Evolutionary conservation across 2,888 invertebrate genomes (phyloP), one percentile per base, ranked within the genome.

Genomic region (Fissipunctia ypsillon): DNA sequence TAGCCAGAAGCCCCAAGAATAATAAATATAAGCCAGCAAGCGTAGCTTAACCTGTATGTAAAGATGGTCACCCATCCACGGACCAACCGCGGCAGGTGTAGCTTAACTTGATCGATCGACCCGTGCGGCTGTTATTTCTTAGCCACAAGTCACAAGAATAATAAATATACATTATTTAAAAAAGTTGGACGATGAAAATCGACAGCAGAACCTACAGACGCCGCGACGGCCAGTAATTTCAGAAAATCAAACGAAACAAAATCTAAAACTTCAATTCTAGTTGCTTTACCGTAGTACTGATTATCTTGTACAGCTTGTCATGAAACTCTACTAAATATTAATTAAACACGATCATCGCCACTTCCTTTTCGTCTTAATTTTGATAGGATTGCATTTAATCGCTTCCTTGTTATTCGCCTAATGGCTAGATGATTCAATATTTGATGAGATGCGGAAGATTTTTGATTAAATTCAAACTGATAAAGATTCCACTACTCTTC

Each of bases 351-450:
- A 61, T 31, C 10, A 9, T 3, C 1, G 22, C 19, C 45, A 28
- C n/a, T 45, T 72, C 52, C 52, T n/a, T 10, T 60, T 61, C 45
- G 12, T 56, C 48, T 63, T 73, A 16, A 48, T 48, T 38, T 73
- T 56, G 10, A 48, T 73, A 25, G 3, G 10, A 70, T 2, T 45
- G n/a, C 45, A 54, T 56, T 45, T 16, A 72, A 60, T 54, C n/a
- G 60, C 38, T 73, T 61, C 54, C 56, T 54, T n/a, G 52, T 54
- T 28, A 38, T 38, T 31, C 3, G 1, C 3, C 3, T 25, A 54
- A n/a, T 28, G n/a, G 72, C 4, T 54, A n/a, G 0, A 7, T 22
- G 9, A 48, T 19, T 73, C 22, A 73, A 63, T 61, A 25, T 43
- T 61, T 28, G n/a, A 56, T 4, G 22, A 54, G n/a, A 31, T 28